phyloP scores from a whole-genome alignment of 2,888 invertebrate genomes.

The Plagodis dolabraria region DNA sequence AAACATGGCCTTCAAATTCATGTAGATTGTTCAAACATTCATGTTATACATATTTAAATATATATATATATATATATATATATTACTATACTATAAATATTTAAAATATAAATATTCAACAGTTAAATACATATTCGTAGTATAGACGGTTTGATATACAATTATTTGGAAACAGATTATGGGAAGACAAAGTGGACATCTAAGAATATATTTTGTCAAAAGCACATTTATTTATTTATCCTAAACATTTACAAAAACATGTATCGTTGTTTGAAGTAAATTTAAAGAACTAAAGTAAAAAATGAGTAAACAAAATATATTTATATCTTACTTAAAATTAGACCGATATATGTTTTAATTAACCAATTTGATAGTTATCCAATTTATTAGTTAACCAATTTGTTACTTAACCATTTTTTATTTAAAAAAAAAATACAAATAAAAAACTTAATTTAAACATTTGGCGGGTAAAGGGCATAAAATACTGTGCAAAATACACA shows the following conservation, averaged over 20 bases:
- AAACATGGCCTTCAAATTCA: slow-evolving; percentile 38
- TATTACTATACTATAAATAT: neutral
- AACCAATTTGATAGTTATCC: too few relatives aligned
- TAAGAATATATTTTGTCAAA: slow-evolving; percentile 23
- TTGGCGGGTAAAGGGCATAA: neutral
- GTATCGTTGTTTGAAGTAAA: slow-evolving; percentile 20
- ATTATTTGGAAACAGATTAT: slow-evolving; percentile 11
- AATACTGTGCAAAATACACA: slow-evolving; percentile 8
- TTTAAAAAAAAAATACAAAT: too few relatives aligned
- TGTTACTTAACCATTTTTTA: too few relatives aligned
- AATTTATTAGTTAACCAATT: too few relatives aligned
- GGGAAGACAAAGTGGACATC: slow-evolving; percentile 29
- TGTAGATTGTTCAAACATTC: too few relatives aligned
- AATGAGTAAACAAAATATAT: neutral
- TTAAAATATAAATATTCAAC: neutral
- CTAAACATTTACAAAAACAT: slow-evolving; percentile 4
- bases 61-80: neutral
- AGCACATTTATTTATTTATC: slow-evolving; percentile 21
- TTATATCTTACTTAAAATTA: neutral
- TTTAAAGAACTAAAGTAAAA: neutral
- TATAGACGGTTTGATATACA: slow-evolving; percentile 27
- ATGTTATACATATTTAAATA: neutral
- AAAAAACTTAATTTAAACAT: too few relatives aligned
- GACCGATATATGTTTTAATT: too few relatives aligned
- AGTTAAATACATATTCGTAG: slow-evolving; percentile 10